Evolutionary conservation across 2,113 vertebrate species (phyloP), one percentile per base, ranked within the genome.

Genomic region (Sceloporus tristichus): DNA sequence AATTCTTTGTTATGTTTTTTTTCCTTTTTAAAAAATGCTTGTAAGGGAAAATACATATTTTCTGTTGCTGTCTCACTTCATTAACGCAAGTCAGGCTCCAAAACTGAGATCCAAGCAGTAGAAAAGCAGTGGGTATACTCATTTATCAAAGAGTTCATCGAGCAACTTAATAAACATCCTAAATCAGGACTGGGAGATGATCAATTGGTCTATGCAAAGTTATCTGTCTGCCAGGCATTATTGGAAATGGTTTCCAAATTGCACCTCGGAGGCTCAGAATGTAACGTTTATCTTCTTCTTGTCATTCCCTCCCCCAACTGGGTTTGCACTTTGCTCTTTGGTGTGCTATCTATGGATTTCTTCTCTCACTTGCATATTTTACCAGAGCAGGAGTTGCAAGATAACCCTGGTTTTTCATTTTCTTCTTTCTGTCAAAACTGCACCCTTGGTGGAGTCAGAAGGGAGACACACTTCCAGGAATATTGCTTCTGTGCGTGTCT

Each of bases 391-490:
- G 73, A 83, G 82, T 70, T 70, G 75, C 89, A 48, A 86, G 80
- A 83, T 5, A 86, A 82, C 77, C 68, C 80, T 71, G 74, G 38
- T 42, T 59, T 79, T 89, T 29, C 53, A 77, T 88, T 89, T 86
- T 87, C 86, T 82, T 71, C 0, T 88, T 70, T 89, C 85, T 82
- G 80, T 59, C 81, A 34, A 65, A 87, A 86, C 38, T 79, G 75
- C 76, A 53, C 29, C 75, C 62, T 79, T 86, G 65, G 79, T 80
- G 70, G 23, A 85, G 86, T 65, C 80, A n/a, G 82, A 84, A 54
- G 38, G 88, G 80, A 40, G 90, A 38, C 34, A 1, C 62, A 65
- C 87, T 90, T 91, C 85, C 90, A 79, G 89, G 91, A 88, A 85
- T 62, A 65, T 77, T 85, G 34, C 40, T n/a, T 29, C 1, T 27